Conservation (phyloP, 2,797 vertebrate species). For the Arvicola amphibius region DNA sequence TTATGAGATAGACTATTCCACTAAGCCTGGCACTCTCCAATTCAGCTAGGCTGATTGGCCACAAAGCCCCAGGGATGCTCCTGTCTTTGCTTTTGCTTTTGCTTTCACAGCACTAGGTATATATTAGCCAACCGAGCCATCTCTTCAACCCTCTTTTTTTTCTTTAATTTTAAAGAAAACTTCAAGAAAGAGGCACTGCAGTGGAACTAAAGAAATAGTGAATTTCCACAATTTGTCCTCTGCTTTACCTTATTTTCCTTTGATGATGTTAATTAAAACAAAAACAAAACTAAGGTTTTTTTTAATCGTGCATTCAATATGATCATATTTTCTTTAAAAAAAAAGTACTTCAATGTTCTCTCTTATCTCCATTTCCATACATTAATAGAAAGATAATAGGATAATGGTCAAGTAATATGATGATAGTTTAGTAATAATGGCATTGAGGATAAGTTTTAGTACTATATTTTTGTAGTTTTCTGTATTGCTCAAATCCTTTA, state of each 20-base stretch:
- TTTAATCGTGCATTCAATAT: background rate
- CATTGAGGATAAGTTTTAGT: constrained; percentile 5
- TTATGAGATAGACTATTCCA: background rate
- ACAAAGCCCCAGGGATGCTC: background rate
- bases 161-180: background rate
- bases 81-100: background rate
- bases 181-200: background rate
- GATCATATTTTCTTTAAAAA: constrained; percentile 4
- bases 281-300: constrained; percentile 39
- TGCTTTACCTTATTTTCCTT: constrained; percentile 10
- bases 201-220: background rate
- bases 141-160: background rate
- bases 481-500: constrained; percentile 43
- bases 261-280: constrained; percentile 46
- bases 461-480: constrained; percentile 20
- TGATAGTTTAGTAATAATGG: background rate
- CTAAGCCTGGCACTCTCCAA: background rate
- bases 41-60: background rate
- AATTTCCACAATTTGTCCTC: background rate
- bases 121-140: background rate
- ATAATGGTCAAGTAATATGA: background rate
- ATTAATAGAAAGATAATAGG: background rate
- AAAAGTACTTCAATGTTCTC: background rate
- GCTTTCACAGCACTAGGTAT: background rate
- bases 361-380: background rate